Evolutionary conservation across 2,888 invertebrate species (phyloP), one percentile per base, ranked within the genome.

Genomic region (Proisotoma minuta): DNA sequence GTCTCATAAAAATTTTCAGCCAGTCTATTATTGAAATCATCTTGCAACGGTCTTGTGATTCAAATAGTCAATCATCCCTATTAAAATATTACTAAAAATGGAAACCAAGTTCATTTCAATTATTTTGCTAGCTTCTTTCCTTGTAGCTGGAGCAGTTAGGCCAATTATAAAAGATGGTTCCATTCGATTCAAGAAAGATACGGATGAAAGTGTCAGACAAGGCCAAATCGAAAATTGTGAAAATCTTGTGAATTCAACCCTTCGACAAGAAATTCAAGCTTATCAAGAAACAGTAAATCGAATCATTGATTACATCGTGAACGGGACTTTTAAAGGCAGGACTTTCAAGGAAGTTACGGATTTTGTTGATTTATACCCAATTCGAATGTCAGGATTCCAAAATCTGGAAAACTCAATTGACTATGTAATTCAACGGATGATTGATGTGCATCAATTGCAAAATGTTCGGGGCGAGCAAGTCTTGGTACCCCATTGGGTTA

Each of bases 191-290:
- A 58, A 57, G n/a, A 28, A 34, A 20, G 20, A 43, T 49, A 18
- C 40, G 29, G 34, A 27, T 18, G 56, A 50, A 23, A 47, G 51
- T 48, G 34, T 47, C n/a, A 51, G 50, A 49, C 40, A 8, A n/a
- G n/a, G 26, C 4, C 27, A 49, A 27, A 12, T 15, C 15, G 49
- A 49, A 26, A 34, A 63, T 15, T 63, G 63, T 28, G 18, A 12
- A 15, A 28, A 15, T 4, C 18, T 54, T 10, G 12, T 66, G 10
- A 10, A 53, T 27, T 10, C 34, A 15, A 8, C 8, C 34, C 47
- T 22, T 2, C 28, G 29, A 18, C 74, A 80, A 26, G 87, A 87
- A 77, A 87, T 88, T 70, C 78, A 79, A 40, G 78, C 81, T 23
- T 85, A 86, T 74, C 76, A 79, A 73, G 75, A 77, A 50, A 75